Evolutionary conservation across 2,113 vertebrate species (phyloP).

Genomic region (Pluvianellus socialis): DNA sequence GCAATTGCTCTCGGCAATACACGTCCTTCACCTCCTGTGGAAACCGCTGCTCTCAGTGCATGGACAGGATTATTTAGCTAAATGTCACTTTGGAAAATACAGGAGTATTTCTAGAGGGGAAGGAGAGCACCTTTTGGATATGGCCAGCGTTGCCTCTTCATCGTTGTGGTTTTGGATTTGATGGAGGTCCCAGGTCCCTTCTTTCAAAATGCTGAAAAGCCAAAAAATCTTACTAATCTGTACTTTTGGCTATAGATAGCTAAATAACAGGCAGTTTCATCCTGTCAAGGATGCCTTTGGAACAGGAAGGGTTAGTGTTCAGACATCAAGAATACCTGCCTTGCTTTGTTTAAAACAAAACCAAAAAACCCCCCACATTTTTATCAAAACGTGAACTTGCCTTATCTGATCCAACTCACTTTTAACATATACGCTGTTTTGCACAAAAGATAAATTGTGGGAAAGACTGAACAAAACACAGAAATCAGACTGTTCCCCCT

Average conservation of each 20-base stretch:
- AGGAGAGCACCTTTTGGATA: not conserved
- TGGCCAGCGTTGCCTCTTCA: not conserved
- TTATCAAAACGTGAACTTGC: not conserved
- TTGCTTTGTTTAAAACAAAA: not conserved
- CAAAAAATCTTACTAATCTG: not conserved
- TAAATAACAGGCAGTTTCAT: constrained; percentile 10
- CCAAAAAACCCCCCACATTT: not conserved
- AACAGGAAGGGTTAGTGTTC: not conserved
- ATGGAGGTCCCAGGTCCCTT: not conserved
- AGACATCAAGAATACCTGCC: not conserved
- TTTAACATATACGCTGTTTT: not conserved
- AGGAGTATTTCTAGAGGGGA: not conserved
- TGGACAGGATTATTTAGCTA: constrained; percentile 6
- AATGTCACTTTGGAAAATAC: constrained; percentile 16
- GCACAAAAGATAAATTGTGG: not conserved
- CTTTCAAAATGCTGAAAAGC: not conserved
- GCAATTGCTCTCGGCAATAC: constrained; percentile 1
- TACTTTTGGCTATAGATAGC: not conserved
- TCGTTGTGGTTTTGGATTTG: not conserved
- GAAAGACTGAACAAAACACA: not conserved
- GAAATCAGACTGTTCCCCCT: not conserved
- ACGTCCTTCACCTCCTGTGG: not conserved
- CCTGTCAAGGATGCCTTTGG: not conserved
- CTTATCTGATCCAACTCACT: not conserved
- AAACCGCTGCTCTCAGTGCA: not conserved